A percentile compares a stretch with the other conserved stretches of the same genome.
Evolutionary conservation across 2,888 invertebrate species (phyloP).

Genomic region (Parnassius mnemosyne): DNA sequence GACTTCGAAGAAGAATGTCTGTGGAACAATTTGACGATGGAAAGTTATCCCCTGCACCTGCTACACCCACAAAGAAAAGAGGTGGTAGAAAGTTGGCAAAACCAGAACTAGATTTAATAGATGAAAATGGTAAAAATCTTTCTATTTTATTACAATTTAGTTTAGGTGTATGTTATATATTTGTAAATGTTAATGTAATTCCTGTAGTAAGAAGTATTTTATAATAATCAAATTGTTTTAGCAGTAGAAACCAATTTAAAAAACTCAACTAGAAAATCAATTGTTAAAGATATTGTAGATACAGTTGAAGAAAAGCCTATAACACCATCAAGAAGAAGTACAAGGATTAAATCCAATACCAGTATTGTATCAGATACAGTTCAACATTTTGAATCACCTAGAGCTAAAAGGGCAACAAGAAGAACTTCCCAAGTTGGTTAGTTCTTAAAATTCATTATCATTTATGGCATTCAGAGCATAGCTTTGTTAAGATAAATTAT

Average conservation of each 20-base stretch:
- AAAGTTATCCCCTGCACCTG: slow-evolving; percentile 55
- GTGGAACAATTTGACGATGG: slow-evolving; percentile 61
- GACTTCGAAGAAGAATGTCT: slow-evolving; percentile 60
- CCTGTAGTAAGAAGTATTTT: no score
- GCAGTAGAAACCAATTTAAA: slow-evolving; percentile 46
- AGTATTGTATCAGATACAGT: slow-evolving; percentile 50
- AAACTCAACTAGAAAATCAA: slow-evolving; percentile 46
- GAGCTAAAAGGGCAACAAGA: slow-evolving; percentile 65
- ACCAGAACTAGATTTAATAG: slow-evolving; percentile 66
- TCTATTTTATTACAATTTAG: background rate
- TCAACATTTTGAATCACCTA: slow-evolving; percentile 53
- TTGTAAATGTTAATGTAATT: no score
- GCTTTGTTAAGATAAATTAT: background rate
- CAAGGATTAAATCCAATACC: slow-evolving; percentile 56
- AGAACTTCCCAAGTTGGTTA: slow-evolving; percentile 63
- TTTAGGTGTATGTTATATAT: no score
- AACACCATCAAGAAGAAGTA: slow-evolving; percentile 63
- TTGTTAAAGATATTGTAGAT: slow-evolving; percentile 48
- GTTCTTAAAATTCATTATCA: slow-evolving; percentile 25
- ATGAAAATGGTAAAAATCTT: slow-evolving; percentile 61
- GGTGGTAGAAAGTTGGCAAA: slow-evolving; percentile 56
- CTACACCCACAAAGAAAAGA: slow-evolving; percentile 67
- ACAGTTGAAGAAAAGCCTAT: slow-evolving; percentile 43
- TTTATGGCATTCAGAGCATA: background rate
- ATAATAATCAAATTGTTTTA: slow-evolving; percentile 29